Conservation (phyloP, 2,113 vertebrate genomes). For the Onychostoma macrolepis region DNA sequence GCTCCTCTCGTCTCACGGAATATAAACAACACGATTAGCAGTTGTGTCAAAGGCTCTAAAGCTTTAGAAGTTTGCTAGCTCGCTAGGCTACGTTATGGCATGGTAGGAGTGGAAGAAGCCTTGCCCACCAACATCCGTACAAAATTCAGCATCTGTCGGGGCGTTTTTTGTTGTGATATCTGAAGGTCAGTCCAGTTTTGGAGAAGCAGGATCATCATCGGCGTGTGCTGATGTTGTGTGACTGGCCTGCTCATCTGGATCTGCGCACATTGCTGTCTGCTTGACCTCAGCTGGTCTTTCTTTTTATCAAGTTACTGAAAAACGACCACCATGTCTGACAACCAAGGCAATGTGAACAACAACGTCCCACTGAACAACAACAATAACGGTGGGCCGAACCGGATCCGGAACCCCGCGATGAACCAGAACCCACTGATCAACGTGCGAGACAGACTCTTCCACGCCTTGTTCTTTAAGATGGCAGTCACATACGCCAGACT, state of each 20-base stretch:
- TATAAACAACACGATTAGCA: neutral
- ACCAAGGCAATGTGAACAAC: slow-evolving; percentile 78
- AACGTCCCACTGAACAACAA: slow-evolving; percentile 81
- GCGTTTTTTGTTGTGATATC: neutral
- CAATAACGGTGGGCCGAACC: slow-evolving; percentile 80
- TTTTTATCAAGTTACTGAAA: slow-evolving; percentile 27
- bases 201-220: neutral
- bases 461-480: slow-evolving; percentile 99
- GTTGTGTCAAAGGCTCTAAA: neutral
- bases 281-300: slow-evolving; percentile 35
- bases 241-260: slow-evolving; percentile 9
- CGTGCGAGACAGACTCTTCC: slow-evolving; percentile 95
- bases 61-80: neutral
- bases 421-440: slow-evolving; percentile 98
- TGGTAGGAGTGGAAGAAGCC: neutral
- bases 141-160: neutral
- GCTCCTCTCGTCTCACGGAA: neutral
- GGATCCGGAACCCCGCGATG: slow-evolving; percentile 86
- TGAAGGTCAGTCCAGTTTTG: neutral
- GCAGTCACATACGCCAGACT: slow-evolving; percentile 97
- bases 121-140: neutral
- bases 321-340: slow-evolving; percentile 83
- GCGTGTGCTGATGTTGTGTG: slow-evolving; percentile 14
- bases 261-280: slow-evolving; percentile 15
- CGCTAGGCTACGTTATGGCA: neutral